Evolutionary conservation across 2,888 invertebrate species (phyloP), one percentile per base, ranked within the genome.

Genomic region (Acanthacorydalis orientalis): DNA sequence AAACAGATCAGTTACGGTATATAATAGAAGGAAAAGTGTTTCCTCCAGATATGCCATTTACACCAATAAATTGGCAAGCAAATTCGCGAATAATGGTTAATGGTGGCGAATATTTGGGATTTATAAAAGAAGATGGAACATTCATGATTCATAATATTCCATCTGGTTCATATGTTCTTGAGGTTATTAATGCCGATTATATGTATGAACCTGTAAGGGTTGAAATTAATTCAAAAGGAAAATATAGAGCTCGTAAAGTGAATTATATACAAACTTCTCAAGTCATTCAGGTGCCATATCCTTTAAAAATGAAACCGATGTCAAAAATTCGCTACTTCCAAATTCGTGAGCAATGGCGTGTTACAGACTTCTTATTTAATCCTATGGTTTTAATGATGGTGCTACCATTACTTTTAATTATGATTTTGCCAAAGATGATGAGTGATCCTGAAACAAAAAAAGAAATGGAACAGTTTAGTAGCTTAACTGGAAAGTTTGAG

Each of bases 321-420:
- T 82, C 85, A 11, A 81, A 77, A 55, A 83, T 81, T 56, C 78
- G 81, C 55, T 91, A 89, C 68, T 98, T 97, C 69, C 92, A 95
- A 72, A 72, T 82, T 14, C 72, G 97, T 42, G 97, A 98, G 63
- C 93, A 96, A 60, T 96, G 95, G 95, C 77, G 95, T 60, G 71
- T 96, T 10, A 95, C 95, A 0, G 97, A 98, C 69, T 88, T 97
- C 65, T 65, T 98, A 33, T 87, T 95, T 65, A 95, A 89, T 65
- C 96, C 96, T 2, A 96, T 96, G 95, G 88, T 96, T 6, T 74
- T 97, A 51, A 96, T 96, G 88, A 97, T 96, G 95, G 79, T 96
- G 16, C 64, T 96, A 52, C 96, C 96, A 0, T 68, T 96, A 32
- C 61, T 95, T 4, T 69, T 96, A 7, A 85, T 97, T 56, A 85